These are phyloP conservation scores for Drosophila tropicalis DNA, from an alignment of 1,140 invertebrate genomes.

Conservation along the genomic window DNA sequence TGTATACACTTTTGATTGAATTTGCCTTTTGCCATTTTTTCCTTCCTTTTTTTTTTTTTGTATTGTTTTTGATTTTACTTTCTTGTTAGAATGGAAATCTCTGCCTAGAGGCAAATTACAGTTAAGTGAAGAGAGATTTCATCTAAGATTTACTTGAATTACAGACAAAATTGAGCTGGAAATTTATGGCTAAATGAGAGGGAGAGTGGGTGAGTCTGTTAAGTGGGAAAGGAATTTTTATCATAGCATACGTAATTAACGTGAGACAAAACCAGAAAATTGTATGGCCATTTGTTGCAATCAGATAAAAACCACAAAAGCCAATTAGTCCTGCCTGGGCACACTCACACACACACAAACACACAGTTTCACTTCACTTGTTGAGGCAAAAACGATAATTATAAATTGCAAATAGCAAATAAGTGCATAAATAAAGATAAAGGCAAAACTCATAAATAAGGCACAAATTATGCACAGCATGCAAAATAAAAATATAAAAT, in stretches of 20 bases:
- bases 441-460: constrained; percentile 63
- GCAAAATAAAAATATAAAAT: constrained; percentile 1
- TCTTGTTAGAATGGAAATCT: constrained; percentile 26
- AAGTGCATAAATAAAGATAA: constrained; percentile 71
- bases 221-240: constrained; percentile 2
- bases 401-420: constrained; percentile 47
- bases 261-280: constrained; percentile 25
- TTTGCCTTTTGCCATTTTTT: constrained; percentile 53
- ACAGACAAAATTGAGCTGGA: constrained; percentile 32
- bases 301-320: constrained; percentile 63
- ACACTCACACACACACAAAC: not conserved
- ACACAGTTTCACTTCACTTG: constrained; percentile 24
- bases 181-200: constrained; percentile 17
- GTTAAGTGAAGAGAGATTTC: constrained; percentile 27
- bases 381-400: constrained; percentile 50
- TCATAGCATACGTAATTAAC: constrained; percentile 62
- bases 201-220: too few relatives aligned
- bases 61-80: constrained; percentile 22
- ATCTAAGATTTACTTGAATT: constrained; percentile 49
- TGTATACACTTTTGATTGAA: constrained; percentile 71
- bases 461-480: constrained; percentile 45
- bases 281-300: constrained; percentile 31
- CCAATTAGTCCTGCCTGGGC: constrained; percentile 51
- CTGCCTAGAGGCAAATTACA: constrained; percentile 26
- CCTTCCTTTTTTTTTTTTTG: not conserved